A percentile compares a stretch with the other conserved stretches of the same genome.
Conservation (phyloP, 2,113 vertebrate species). For the Colius striatus region DNA sequence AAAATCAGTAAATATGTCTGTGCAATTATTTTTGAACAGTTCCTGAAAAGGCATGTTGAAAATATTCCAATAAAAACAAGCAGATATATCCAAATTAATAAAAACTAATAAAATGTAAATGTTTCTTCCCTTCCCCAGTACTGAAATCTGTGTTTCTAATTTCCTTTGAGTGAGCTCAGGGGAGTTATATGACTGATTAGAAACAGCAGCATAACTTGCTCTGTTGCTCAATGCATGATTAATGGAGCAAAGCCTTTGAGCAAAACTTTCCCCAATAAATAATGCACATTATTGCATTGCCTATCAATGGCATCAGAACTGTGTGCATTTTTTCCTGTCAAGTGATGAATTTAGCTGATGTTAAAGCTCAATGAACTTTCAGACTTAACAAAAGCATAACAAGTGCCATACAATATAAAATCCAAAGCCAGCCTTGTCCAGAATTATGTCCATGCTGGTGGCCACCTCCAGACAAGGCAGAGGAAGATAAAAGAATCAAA, state of each 20-base stretch:
- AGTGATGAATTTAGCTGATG: background rate
- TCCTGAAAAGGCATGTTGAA: background rate
- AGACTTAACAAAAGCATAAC: background rate
- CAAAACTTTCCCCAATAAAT: background rate
- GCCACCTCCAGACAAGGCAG: background rate
- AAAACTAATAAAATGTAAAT: background rate
- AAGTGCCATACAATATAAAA: background rate
- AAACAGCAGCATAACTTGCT: background rate
- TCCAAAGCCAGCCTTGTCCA: background rate
- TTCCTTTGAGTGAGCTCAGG: slow-evolving; percentile 25
- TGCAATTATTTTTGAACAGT: background rate
- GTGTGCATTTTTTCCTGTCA: background rate
- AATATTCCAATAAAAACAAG: background rate
- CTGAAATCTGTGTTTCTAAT: slow-evolving; percentile 28
- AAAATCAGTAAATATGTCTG: background rate
- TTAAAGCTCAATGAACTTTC: background rate
- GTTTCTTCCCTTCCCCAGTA: background rate
- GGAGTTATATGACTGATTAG: background rate
- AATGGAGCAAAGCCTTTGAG: background rate
- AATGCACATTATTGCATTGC: background rate
- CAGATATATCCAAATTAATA: background rate
- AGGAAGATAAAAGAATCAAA: background rate
- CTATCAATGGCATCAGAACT: background rate
- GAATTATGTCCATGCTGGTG: background rate
- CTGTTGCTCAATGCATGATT: background rate